Percentiles rank a stretch among this genome's conserved stretches.
Conservation (phyloP, 1,140 invertebrate genomes). For the Chymomyza costata region DNA sequence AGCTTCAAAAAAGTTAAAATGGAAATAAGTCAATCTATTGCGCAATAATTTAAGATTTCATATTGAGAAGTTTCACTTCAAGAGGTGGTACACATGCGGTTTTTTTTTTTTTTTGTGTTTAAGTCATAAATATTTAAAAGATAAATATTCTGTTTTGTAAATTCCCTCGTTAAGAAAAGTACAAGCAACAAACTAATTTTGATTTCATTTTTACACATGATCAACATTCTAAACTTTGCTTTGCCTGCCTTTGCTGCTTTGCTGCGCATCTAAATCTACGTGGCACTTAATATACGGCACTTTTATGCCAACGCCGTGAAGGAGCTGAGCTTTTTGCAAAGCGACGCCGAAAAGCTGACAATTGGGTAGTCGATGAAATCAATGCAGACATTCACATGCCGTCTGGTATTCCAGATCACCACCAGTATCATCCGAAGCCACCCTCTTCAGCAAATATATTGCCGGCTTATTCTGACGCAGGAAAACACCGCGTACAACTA, state of each 20-base stretch:
- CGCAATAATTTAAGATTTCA: no score
- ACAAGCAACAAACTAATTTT: no score
- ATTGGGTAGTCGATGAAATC: conserved; percentile 89
- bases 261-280: conserved; percentile 5
- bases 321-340: conserved; percentile 92
- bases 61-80: no score
- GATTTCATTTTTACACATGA: conserved; percentile 8
- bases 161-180: no score
- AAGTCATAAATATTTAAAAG: no score
- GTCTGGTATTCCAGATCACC: conserved; percentile 69
- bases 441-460: conserved; percentile 64
- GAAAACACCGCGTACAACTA: conserved; percentile 65
- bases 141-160: no score
- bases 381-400: conserved; percentile 76
- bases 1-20: no score
- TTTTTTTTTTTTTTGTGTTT: no score
- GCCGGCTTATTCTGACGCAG: conserved; percentile 69
- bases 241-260: conserved; percentile 23
- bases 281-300: neutral
- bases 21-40: no score
- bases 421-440: conserved; percentile 64
- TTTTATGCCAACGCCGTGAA: conserved; percentile 65
- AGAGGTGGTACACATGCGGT: no score
- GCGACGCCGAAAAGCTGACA: conserved; percentile 88
- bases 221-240: conserved; percentile 15